Evolutionary conservation across 2,113 vertebrate species (phyloP).

Genomic region (Prinia subflava): DNA sequence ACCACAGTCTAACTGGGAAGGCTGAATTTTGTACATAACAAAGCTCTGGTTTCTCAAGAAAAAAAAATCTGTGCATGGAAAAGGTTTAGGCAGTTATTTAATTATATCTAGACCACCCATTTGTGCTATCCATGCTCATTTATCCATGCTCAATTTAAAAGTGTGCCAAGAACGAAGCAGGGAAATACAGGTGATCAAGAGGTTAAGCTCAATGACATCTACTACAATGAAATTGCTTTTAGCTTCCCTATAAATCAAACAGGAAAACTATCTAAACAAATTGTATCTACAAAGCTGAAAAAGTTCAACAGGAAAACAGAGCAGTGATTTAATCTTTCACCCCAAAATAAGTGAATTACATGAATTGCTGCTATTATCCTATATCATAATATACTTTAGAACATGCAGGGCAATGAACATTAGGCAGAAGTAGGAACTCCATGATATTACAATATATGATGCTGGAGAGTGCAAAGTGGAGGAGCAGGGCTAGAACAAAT

Average conservation of each 20-base stretch:
- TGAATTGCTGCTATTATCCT: background rate
- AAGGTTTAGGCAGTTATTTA: background rate
- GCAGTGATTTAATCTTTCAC: slow-evolving; percentile 21
- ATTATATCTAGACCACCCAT: background rate
- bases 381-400: background rate
- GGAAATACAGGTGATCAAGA: background rate
- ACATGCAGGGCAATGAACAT: background rate
- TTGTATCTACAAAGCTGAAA: background rate
- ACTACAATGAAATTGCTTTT: background rate
- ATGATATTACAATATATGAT: background rate
- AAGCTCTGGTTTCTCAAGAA: background rate
- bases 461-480: background rate
- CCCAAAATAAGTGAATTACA: background rate
- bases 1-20: background rate
- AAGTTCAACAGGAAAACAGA: background rate
- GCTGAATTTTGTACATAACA: background rate
- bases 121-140: background rate
- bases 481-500: background rate
- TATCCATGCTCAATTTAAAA: background rate
- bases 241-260: background rate
- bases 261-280: background rate
- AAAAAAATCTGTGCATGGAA: fast-evolving
- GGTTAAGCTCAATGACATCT: background rate
- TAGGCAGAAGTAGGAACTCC: background rate
- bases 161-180: fast-evolving